These are phyloP conservation scores for Centruroides vittatus DNA, from an alignment of 1,140 invertebrate genomes.

Conservation along the genomic window DNA sequence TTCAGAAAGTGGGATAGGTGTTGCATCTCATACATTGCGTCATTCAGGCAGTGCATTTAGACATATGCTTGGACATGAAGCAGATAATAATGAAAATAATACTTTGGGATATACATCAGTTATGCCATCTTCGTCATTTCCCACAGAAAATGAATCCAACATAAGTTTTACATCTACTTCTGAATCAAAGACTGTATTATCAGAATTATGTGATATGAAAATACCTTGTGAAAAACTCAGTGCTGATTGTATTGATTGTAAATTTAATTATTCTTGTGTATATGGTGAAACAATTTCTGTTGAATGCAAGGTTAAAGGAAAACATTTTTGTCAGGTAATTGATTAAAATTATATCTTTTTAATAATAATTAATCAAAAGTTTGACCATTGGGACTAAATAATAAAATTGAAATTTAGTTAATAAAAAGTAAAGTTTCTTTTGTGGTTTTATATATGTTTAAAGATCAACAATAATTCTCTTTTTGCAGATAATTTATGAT, in stretches of 20 bases:
- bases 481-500: too few relatives aligned
- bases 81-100: conserved; percentile 1
- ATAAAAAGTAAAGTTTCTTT: too few relatives aligned
- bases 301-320: conserved; percentile 24
- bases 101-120: not conserved
- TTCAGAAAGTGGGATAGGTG: too few relatives aligned
- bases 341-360: too few relatives aligned
- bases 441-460: too few relatives aligned
- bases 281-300: conserved; percentile 32
- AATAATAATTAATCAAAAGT: too few relatives aligned
- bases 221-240: conserved; percentile 22
- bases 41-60: conserved; percentile 5
- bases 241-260: conserved; percentile 33
- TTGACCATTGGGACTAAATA: too few relatives aligned
- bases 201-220: conserved; percentile 16
- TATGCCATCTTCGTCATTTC: too few relatives aligned
- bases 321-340: conserved; percentile 23
- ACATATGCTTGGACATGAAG: conserved; percentile 9
- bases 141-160: conserved; percentile 4
- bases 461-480: too few relatives aligned
- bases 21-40: conserved; percentile 37
- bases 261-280: conserved; percentile 31
- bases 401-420: too few relatives aligned
- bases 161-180: conserved; percentile 1
- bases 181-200: not conserved